These are phyloP conservation scores for Danaus chrysippus DNA, from an alignment of 2,888 invertebrate species.

Conservation along the genomic window DNA sequence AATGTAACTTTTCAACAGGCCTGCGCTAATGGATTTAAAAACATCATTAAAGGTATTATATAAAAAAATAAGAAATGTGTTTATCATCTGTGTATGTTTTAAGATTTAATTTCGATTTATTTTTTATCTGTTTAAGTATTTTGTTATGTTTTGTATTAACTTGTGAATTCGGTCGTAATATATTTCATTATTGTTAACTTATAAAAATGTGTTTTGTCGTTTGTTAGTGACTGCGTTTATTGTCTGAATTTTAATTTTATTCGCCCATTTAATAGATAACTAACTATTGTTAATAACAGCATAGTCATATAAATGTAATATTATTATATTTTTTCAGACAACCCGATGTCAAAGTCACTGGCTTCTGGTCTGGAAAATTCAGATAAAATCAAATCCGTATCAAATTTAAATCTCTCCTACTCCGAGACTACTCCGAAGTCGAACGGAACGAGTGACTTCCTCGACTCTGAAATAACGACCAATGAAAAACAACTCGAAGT, in stretches of 20 bases:
- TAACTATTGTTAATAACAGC: too few species aligned
- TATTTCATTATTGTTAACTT: too few species aligned
- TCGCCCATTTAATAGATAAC: too few species aligned
- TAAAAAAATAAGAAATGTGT: too few species aligned
- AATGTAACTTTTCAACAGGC: neutral
- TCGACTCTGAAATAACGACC: conserved; percentile 49
- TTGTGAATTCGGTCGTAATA: too few species aligned
- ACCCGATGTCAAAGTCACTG: conserved; percentile 51
- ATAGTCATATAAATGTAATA: neutral
- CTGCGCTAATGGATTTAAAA: conserved; percentile 35
- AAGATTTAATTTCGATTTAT: too few species aligned
- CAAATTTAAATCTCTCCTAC: conserved; percentile 56
- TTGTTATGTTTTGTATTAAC: too few species aligned
- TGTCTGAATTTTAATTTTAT: too few species aligned
- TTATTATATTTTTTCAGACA: conserved; percentile 24
- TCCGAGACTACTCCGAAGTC: conserved; percentile 38
- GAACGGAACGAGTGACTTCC: conserved; percentile 61
- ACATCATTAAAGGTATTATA: neutral
- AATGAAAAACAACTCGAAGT: conserved; percentile 45
- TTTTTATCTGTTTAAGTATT: too few species aligned
- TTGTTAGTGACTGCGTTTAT: too few species aligned
- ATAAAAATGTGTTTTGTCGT: too few species aligned
- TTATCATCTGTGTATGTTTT: too few species aligned
- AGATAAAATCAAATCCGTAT: conserved; percentile 44
- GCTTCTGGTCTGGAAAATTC: conserved; percentile 54